Percentiles rank a stretch among this genome's conserved stretches.
Conservation (phyloP, 2,888 invertebrate species). For the Calameuta filiformis region DNA sequence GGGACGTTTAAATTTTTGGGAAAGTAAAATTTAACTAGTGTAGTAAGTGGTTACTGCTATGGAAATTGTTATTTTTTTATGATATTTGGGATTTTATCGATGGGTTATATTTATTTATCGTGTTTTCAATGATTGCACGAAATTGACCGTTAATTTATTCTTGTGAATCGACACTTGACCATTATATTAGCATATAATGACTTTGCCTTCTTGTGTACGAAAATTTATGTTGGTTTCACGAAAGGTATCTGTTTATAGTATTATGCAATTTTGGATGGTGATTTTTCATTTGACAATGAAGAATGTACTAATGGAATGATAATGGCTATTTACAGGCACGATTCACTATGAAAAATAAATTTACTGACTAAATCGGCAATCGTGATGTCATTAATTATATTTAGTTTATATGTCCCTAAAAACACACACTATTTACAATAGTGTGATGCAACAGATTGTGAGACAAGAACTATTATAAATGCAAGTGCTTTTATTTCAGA, state of each 20-base stretch:
- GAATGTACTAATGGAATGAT: too few species aligned
- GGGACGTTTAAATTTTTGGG: constrained; percentile 24
- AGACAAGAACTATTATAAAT: neutral
- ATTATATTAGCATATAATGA: constrained; percentile 53
- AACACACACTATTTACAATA: neutral
- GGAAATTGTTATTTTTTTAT: neutral
- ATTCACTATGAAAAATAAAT: neutral
- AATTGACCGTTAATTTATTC: constrained; percentile 49
- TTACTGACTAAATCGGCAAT: neutral
- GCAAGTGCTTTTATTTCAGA: constrained; percentile 60
- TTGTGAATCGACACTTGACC: constrained; percentile 31
- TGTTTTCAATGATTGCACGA: constrained; percentile 39
- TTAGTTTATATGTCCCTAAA: neutral
- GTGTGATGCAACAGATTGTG: neutral
- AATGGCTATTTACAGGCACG: too few species aligned
- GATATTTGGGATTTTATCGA: neutral
- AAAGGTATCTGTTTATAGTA: constrained; percentile 3
- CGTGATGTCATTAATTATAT: neutral
- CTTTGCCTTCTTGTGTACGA: constrained; percentile 25
- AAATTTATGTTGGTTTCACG: constrained; percentile 14
- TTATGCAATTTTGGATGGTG: too few species aligned
- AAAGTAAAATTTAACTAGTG: constrained; percentile 9
- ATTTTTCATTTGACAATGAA: too few species aligned
- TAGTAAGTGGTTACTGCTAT: neutral
- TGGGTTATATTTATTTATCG: neutral